Evolutionary conservation across 2,888 invertebrate species (phyloP), one percentile per base, ranked within the genome.

Genomic region (Phengaris alcon): DNA sequence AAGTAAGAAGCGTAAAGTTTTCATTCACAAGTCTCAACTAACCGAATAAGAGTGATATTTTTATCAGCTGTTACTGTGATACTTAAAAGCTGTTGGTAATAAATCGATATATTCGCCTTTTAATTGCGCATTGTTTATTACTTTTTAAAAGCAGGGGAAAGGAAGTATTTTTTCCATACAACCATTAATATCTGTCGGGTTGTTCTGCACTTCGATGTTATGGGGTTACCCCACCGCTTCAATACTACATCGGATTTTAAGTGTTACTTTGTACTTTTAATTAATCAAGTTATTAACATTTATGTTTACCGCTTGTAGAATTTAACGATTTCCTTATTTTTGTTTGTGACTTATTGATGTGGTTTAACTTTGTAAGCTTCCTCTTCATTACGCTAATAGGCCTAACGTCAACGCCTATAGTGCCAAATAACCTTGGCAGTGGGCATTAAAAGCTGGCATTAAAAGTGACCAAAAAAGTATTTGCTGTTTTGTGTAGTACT

Each of bases 151-250:
- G 91, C 88, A 84, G 84, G 90, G 90, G 89, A 87, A 89, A 89
- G 94, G 93, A 94, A 94, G 94, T 95, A 95, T 95, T 95, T 95
- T 95, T 95, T 95, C 94, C 94, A 90, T 90, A 90, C 86, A 88
- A 94, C 93, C 95, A 95, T 95, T 95, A 95, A 95, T 95, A 95
- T 90, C 95, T 95, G 95, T 95, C 95, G 90, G 94, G 94, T 94
- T 94, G 94, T 94, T 95, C 94, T 95, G 94, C 82, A 84, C 59
- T 75, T 76, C 75, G 75, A 73, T 75, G 81, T 84, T 89, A 64
- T 12, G 35, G 64, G 64, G 64, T 64, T 87, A 84, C 88, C 88
- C 88, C 87, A 85, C 83, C 82, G 84, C 85, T 87, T 85, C 86
- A 86, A 86, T 80, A 85, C 87, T 80, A 85, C 87, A 87, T 85